Conservation (phyloP, 2,888 invertebrate genomes). For the Leptarthrus brevirostris region DNA sequence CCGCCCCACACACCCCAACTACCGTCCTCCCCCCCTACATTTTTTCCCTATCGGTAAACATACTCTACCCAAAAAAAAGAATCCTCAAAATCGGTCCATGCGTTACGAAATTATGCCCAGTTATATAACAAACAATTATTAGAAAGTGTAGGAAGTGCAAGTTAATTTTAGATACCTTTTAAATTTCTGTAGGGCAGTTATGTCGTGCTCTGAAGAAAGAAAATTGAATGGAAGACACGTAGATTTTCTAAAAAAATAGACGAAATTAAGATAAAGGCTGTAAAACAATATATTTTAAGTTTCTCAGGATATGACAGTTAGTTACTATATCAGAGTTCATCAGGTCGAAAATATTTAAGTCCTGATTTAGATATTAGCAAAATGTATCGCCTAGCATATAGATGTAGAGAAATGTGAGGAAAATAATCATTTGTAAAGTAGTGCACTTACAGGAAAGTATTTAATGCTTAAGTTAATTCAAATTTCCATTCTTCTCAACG, state of each 20-base stretch:
- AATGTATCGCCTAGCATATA: neutral
- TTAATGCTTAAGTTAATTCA: neutral
- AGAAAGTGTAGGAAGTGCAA: no score
- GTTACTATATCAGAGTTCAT: conserved; percentile 2
- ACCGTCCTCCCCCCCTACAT: no score
- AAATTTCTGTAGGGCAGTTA: conserved; percentile 13
- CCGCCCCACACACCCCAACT: no score
- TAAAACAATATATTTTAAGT: neutral
- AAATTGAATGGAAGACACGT: neutral
- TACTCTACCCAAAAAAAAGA: no score
- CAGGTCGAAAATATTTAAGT: conserved; percentile 8
- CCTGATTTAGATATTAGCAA: conserved; percentile 24
- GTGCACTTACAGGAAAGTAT: neutral
- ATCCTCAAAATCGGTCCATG: no score
- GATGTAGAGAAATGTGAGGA: neutral
- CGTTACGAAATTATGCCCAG: no score
- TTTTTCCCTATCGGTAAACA: no score
- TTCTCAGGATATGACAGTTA: neutral
- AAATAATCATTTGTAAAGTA: neutral
- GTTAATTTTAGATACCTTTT: conserved; percentile 1
- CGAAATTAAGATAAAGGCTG: neutral
- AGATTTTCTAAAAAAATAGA: neutral
- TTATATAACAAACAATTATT: no score
- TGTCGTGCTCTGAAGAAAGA: conserved; percentile 9
- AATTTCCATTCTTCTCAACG: neutral